Base-by-base conservation (phyloP, 1,140 invertebrate species). In the Scaptomyza graminum region DNA sequence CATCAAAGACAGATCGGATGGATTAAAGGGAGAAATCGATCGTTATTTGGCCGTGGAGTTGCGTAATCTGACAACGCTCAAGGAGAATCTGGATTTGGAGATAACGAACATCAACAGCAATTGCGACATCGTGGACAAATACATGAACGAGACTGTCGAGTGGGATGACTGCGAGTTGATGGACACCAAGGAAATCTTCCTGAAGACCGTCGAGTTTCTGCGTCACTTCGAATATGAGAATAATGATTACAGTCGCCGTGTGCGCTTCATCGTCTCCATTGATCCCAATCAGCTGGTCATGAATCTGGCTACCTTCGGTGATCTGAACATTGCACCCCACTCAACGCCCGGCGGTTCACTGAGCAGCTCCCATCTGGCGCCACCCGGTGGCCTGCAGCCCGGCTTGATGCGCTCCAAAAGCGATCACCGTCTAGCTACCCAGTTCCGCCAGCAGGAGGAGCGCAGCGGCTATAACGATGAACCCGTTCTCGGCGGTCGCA, bases 81-180 rank as follows among this genome's bases (percentile, higher is more conserved):
- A 98, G 92, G 96, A 98, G 92, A 98, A 98, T 92, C 93, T 99
- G 64, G 97, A 98, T 90, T 94, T 96, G 89, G 98, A 99, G 93
- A 95, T 98, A 80, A 94, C 95, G 50, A 99, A 98, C 92, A 98
- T 99, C 64, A 94, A 95, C 79, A 97, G 97, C 89, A 99, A 99
- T 92, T 98, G 97, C 93, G 98, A 99, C 92, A 93, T 99, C 67
- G 97, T 97, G n/a, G 98, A 99, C 92, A 97, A 97, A 92, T 95
- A 97, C 92, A 96, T 98, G 94, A 95, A 95, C 87, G 95, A 97
- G 80, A 96, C 96, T 73, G 95, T 96, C 13, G 94, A 96, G 64
- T 97, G 96, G 96, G 96, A 97, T 78, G 96, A 98, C 87, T 95
- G 95, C 59, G 97, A 98, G 90, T 93, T 98, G 31, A 96, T 98